Conservation (phyloP, 2,113 vertebrate species). For the Stigmatopora argus region DNA sequence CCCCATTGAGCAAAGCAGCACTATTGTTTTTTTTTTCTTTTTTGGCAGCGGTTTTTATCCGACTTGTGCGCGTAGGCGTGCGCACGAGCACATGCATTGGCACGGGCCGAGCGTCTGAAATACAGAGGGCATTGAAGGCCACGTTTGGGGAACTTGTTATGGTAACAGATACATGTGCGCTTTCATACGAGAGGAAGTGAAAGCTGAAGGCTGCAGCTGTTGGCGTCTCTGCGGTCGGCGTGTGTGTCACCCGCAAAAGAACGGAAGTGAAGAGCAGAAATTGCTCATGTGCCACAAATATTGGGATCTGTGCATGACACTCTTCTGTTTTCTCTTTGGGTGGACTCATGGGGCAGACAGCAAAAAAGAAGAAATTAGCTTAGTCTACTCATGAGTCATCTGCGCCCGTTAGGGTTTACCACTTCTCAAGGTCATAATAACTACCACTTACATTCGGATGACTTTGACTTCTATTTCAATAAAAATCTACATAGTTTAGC, state of each 20-base stretch:
- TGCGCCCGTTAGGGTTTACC: neutral
- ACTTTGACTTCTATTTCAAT: neutral
- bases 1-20: neutral
- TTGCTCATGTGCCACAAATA: conserved; percentile 36
- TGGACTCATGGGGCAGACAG: neutral
- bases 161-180: conserved; percentile 64
- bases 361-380: neutral
- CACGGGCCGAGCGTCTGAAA: conserved; percentile 10
- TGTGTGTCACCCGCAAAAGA: conserved; percentile 42
- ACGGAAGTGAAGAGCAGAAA: conserved; percentile 57
- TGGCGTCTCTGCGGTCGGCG: conserved; percentile 56
- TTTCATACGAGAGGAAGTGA: conserved; percentile 62
- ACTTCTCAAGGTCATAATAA: neutral
- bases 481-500: neutral
- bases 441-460: neutral
- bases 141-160: conserved; percentile 64
- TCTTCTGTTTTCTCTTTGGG: conserved; percentile 20
- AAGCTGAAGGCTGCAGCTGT: conserved; percentile 60
- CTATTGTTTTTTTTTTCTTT: neutral
- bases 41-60: conserved; percentile 7
- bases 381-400: neutral
- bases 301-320: conserved; percentile 17
- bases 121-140: conserved; percentile 49
- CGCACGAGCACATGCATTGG: conserved; percentile 28
- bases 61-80: neutral